Evolutionary conservation across 2,888 invertebrate species (phyloP), one percentile per base, ranked within the genome.

Genomic region (Dromius quadrimaculatus): DNA sequence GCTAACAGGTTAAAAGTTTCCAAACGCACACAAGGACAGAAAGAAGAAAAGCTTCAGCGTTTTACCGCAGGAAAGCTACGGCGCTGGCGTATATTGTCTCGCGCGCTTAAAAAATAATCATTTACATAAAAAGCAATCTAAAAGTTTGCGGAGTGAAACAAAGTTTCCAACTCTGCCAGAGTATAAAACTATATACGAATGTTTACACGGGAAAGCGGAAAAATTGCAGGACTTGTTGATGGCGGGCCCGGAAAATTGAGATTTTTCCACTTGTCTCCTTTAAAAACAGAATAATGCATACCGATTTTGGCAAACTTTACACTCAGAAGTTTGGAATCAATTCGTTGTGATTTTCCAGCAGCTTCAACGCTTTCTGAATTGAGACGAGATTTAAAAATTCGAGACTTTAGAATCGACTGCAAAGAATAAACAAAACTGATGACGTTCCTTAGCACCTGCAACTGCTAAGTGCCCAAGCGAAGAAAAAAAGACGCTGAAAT

Each of bases 81-180:
- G 22, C 20, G 17, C 28, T 19, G 22, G 20, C 34, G 62, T 70
- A 61, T 70, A 61, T 70, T 61, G 69, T 70, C 45, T 62, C 36
- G 34, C 47, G 36, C 69, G 69, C 69, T 70, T 70, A 70, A 70
- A 70, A 70, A 70, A 70, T 70, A 70, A 70, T 70, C 69, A 70
- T 70, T 70, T 70, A 70, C 69, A 70, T 70, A 70, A 70, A 70
- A 70, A 70, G 69, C 69, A 70, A 70, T 70, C 69, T 70, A 70
- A 61, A 70, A 70, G 69, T 70, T 70, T 61, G 34, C 62, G 34
- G 36, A 68, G 23, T 23, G 54, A 68, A 61, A 68, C 59, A 68
- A 68, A 68, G 59, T 68, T 68, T 32, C 61, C 59, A 68, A 59
- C 61, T 15, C n/a, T 34, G 1, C 9, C 43, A 59, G 66, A 36